These are phyloP conservation scores for Ashinkailepas kermadecensis DNA, from an alignment of 2,888 invertebrate genomes.

Conservation along the genomic window DNA sequence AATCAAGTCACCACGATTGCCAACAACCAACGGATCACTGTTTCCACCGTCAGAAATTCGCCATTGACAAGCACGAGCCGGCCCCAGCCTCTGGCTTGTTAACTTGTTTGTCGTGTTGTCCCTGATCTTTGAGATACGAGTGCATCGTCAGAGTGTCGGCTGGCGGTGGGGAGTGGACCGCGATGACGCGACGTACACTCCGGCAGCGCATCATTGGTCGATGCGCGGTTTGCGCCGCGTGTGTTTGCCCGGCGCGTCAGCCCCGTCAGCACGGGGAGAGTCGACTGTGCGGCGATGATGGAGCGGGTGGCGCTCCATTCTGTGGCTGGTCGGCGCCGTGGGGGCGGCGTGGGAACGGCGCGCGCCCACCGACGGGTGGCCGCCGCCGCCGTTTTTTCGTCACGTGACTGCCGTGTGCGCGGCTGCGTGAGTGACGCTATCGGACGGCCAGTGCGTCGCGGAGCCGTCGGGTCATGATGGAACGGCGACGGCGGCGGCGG, in stretches of 20 bases:
- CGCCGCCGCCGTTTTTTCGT: background rate
- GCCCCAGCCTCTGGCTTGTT: too few relatives aligned
- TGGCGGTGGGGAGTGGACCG: background rate
- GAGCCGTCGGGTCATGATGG: background rate
- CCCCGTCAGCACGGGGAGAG: background rate
- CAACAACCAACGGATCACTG: background rate
- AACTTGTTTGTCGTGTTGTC: too few relatives aligned
- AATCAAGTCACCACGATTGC: background rate
- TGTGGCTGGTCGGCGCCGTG: background rate
- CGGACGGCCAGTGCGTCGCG: background rate
- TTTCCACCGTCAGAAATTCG: too few relatives aligned
- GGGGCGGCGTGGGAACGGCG: constrained; percentile 4
- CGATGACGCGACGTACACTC: background rate
- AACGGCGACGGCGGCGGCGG: background rate
- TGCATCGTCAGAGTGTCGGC: too few relatives aligned
- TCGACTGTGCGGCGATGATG: background rate
- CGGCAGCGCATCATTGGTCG: background rate
- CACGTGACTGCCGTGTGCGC: background rate
- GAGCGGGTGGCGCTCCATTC: too few relatives aligned
- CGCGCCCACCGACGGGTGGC: background rate
- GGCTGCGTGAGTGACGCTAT: background rate
- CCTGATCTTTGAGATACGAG: too few relatives aligned
- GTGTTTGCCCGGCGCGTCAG: background rate
- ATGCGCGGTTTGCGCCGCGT: background rate
- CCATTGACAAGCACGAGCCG: too few relatives aligned